phyloP scores from a whole-genome alignment of 1,140 invertebrate genomes.

The Pristionchus pacificus region DNA sequence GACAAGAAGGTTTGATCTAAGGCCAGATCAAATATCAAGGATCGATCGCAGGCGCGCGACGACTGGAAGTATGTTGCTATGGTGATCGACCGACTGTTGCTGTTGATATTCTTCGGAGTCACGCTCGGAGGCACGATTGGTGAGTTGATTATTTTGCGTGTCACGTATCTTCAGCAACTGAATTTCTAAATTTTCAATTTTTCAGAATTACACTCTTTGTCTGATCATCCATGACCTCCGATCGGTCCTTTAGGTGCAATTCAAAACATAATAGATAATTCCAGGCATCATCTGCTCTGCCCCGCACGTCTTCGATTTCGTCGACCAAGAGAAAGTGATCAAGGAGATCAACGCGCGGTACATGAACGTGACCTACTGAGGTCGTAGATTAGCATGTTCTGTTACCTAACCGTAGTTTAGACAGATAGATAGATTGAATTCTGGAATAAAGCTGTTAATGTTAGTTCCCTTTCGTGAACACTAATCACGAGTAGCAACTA shows the following conservation, averaged over 20 bases:
- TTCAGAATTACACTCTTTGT: neutral
- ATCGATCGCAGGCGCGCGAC: slow-evolving; percentile 75
- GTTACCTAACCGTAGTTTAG: too few species aligned
- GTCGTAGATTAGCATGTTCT: too few species aligned
- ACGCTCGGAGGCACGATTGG: slow-evolving; percentile 89
- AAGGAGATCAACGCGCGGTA: slow-evolving; percentile 70
- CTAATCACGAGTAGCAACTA: too few species aligned
- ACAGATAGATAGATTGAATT: too few species aligned
- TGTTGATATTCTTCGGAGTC: slow-evolving; percentile 94
- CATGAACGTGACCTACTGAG: slow-evolving; percentile 8
- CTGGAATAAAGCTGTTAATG: too few species aligned
- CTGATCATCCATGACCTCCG: too few species aligned
- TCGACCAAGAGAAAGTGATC: slow-evolving; percentile 92
- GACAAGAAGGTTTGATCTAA: slow-evolving; percentile 80
- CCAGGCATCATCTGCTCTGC: slow-evolving; percentile 85
- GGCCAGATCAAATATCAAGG: slow-evolving; percentile 1
- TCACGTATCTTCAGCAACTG: neutral
- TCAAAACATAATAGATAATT: neutral
- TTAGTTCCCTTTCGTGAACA: too few species aligned
- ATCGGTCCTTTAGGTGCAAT: neutral
- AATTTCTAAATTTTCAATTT: neutral
- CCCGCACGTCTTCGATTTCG: slow-evolving; percentile 96
- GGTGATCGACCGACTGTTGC: slow-evolving; percentile 90
- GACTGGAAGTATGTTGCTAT: slow-evolving; percentile 99
- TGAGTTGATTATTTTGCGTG: slow-evolving; percentile 9